Conservation (phyloP, 2,113 vertebrate genomes). For the Pithys albifrons region DNA sequence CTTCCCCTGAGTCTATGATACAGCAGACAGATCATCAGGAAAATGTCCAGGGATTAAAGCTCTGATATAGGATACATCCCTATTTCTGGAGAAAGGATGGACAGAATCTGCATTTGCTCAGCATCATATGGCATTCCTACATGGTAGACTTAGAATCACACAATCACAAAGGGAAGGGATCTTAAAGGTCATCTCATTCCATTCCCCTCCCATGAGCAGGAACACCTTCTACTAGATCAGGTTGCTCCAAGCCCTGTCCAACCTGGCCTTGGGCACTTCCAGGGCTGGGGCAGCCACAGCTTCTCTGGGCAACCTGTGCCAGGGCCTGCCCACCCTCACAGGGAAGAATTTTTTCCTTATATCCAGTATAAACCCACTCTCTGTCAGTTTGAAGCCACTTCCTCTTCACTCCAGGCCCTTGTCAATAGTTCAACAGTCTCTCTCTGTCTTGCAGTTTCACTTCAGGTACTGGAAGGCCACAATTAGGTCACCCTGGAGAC, state of each 20-base stretch:
- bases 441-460: not conserved
- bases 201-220: not conserved
- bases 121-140: rapidly evolving
- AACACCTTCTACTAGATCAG: not conserved
- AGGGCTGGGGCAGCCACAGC: not conserved
- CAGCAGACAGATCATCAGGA: not conserved
- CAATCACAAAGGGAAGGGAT: not conserved
- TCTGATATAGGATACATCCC: not conserved
- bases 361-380: not conserved
- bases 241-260: not conserved
- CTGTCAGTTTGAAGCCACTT: not conserved
- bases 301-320: not conserved
- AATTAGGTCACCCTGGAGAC: not conserved
- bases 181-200: rapidly evolving
- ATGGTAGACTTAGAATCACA: not conserved
- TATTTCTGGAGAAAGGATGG: not conserved
- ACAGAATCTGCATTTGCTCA: not conserved
- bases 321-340: not conserved
- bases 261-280: not conserved
- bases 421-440: rapidly evolving
- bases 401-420: not conserved
- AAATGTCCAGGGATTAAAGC: not conserved
- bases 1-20: not conserved
- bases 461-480: not conserved
- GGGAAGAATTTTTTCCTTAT: not conserved